A percentile compares a stretch with the other conserved stretches of the same genome.
Evolutionary conservation across 2,797 vertebrate species (phyloP).

Genomic region (Macropus fuliginosus): DNA sequence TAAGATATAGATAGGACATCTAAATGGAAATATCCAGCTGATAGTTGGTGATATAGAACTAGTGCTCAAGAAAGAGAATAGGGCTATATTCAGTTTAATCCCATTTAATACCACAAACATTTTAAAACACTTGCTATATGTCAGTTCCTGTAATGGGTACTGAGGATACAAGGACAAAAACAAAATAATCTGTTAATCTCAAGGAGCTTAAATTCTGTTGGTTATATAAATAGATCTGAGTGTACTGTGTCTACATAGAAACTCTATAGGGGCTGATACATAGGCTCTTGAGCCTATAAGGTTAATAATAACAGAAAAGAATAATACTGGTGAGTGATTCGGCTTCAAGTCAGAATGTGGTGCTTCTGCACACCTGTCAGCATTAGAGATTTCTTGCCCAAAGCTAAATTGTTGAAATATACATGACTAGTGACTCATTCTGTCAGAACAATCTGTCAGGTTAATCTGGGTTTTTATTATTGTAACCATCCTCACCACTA

Average conservation of each 20-base stretch:
- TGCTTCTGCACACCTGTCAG: constrained; percentile 60
- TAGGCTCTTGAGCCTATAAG: background rate
- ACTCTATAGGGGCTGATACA: background rate
- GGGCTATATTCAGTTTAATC: background rate
- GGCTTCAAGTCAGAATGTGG: constrained; percentile 49
- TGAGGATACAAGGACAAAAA: background rate
- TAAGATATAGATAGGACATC: background rate
- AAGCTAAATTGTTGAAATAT: constrained; percentile 46
- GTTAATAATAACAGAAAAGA: constrained; percentile 69
- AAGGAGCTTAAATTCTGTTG: background rate
- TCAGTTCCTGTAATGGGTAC: background rate
- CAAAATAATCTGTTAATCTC: background rate
- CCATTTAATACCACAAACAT: background rate
- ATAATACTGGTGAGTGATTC: constrained; percentile 67
- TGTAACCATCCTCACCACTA: constrained; percentile 55
- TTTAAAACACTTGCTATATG: background rate
- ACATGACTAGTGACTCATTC: constrained; percentile 60
- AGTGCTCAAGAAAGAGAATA: background rate
- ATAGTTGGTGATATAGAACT: background rate
- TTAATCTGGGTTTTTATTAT: constrained; percentile 60
- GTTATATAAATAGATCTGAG: background rate
- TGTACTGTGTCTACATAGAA: background rate
- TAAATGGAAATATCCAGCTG: background rate
- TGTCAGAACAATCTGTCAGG: constrained; percentile 26
- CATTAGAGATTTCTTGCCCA: constrained; percentile 59